Evolutionary conservation across 2,797 vertebrate species (phyloP).

Genomic region (Argentina silus): DNA sequence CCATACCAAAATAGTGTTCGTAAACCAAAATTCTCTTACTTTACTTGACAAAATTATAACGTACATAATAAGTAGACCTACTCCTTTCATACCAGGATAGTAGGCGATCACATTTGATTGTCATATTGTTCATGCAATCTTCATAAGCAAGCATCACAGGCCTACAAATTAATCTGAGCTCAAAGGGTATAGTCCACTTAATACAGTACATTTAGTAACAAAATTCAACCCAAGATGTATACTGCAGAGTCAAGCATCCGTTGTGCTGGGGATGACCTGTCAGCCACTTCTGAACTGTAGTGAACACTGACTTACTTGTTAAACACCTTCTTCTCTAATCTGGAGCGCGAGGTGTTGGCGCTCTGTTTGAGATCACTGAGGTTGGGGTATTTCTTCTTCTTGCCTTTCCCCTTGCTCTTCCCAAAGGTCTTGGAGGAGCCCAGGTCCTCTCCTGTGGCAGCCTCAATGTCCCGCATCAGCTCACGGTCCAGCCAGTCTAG

Average conservation of each 20-base stretch:
- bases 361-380: constrained; percentile 90
- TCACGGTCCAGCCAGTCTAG: constrained; percentile 90
- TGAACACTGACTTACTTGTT: constrained; percentile 82
- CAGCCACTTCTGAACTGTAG: not conserved
- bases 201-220: too few relatives aligned
- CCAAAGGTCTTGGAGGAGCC: constrained; percentile 77
- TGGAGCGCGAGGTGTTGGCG: constrained; percentile 82
- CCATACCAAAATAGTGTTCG: too few relatives aligned
- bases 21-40: too few relatives aligned
- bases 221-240: not conserved
- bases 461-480: constrained; percentile 92
- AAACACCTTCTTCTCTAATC: constrained; percentile 91
- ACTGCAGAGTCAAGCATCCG: not conserved
- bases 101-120: too few relatives aligned
- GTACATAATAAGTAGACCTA: too few relatives aligned
- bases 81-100: too few relatives aligned
- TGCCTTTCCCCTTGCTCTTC: constrained; percentile 76
- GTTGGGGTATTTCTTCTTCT: constrained; percentile 86
- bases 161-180: too few relatives aligned
- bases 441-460: constrained; percentile 87
- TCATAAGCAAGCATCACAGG: too few relatives aligned
- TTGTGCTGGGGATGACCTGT: not conserved
- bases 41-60: too few relatives aligned
- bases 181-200: too few relatives aligned
- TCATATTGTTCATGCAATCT: too few relatives aligned